A percentile compares a stretch with the other conserved stretches of the same genome.
These are phyloP conservation scores for Cheirogaleus medius DNA, from an alignment of 2,113 vertebrate species.

Conservation along the genomic window DNA sequence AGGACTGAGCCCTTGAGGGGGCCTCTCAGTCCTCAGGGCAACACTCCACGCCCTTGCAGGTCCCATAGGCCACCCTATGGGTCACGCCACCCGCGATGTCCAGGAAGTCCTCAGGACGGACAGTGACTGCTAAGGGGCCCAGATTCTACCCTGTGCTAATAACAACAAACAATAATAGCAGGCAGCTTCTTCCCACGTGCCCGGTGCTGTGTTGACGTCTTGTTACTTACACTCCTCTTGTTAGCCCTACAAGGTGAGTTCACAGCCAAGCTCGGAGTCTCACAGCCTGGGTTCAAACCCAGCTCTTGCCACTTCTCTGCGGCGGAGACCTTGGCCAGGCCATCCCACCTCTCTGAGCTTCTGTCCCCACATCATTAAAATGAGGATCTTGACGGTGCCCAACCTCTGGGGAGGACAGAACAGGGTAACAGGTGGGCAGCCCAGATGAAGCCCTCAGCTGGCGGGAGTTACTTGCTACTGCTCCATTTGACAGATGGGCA, in stretches of 20 bases:
- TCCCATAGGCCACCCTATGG: neutral
- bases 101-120: neutral
- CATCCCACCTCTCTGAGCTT: neutral
- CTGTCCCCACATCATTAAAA: neutral
- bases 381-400: neutral
- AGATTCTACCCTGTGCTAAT: rapidly evolving
- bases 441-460: neutral
- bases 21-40: neutral
- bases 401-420: neutral
- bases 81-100: neutral
- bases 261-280: neutral
- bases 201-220: rapidly evolving
- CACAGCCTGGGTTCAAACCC: neutral
- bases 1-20: rapidly evolving
- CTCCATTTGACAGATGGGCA: neutral
- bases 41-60: neutral
- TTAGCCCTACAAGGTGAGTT: rapidly evolving
- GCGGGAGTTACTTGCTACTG: rapidly evolving
- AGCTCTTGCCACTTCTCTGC: neutral
- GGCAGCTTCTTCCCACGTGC: rapidly evolving
- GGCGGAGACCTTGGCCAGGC: neutral
- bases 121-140: neutral
- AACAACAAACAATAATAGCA: neutral
- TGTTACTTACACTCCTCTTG: neutral
- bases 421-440: neutral